Evolutionary conservation across 2,888 invertebrate species (phyloP).

Genomic region (Hipparchia semele): DNA sequence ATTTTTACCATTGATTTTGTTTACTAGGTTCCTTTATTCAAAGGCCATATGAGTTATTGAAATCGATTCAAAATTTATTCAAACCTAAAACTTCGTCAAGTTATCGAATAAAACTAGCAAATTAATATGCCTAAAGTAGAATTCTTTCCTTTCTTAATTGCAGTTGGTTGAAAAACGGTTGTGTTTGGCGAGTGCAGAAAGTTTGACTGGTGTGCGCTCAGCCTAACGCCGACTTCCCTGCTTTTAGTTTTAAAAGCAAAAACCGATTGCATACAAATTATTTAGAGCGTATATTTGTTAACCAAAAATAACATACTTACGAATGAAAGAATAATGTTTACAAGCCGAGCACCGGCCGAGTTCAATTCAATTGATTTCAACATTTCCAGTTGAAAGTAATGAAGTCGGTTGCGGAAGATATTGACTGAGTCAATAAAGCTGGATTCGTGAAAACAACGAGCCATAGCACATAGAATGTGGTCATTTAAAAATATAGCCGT

Average conservation of each 20-base stretch:
- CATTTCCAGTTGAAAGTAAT: neutral
- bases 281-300: constrained; percentile 11
- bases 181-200: neutral
- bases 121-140: too few species aligned
- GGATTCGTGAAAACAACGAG: neutral
- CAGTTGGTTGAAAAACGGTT: neutral
- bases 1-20: too few species aligned
- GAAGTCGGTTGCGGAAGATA: neutral
- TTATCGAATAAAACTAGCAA: too few species aligned
- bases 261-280: neutral
- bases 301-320: constrained; percentile 3
- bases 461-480: neutral
- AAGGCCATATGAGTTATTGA: too few species aligned
- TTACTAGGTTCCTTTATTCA: too few species aligned
- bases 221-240: neutral
- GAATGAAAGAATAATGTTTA: neutral
- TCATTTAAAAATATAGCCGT: neutral
- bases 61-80: too few species aligned
- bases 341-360: neutral
- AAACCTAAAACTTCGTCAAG: too few species aligned
- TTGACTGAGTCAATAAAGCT: neutral
- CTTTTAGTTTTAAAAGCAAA: constrained; percentile 10
- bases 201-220: neutral
- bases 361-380: constrained; percentile 1
- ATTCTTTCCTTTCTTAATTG: too few species aligned